Conservation (phyloP, 2,797 vertebrate genomes). For the Vipera ursinii region DNA sequence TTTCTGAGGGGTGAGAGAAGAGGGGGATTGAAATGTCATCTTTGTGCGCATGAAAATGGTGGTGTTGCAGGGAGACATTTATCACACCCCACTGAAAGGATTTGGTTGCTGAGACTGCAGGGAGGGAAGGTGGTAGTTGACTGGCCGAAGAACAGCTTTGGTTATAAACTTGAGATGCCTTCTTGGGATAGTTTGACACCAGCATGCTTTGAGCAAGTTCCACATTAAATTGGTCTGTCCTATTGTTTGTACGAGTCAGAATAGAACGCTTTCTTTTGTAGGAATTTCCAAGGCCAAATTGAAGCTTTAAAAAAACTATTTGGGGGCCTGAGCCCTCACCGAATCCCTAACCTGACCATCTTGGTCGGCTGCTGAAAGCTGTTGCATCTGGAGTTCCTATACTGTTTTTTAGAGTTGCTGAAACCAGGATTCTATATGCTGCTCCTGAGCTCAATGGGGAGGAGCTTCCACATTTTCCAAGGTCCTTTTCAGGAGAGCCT, state of each 20-base stretch:
- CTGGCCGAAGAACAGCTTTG: background rate
- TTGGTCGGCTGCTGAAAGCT: background rate
- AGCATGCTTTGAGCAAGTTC: background rate
- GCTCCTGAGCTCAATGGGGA: background rate
- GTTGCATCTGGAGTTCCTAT: background rate
- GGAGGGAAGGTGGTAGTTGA: background rate
- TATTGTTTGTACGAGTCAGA: background rate
- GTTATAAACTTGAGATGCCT: background rate
- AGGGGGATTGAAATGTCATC: conserved; percentile 72
- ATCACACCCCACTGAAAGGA: background rate
- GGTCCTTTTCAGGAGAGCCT: background rate
- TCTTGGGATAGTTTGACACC: background rate
- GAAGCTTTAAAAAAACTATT: background rate
- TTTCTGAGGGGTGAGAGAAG: conserved; percentile 90
- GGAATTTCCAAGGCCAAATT: background rate
- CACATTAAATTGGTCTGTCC: background rate
- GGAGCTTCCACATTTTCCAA: background rate
- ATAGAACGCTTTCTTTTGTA: background rate
- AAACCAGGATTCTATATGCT: background rate
- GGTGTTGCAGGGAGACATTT: background rate
- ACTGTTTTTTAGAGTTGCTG: background rate
- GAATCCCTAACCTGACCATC: background rate
- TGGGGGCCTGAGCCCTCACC: background rate
- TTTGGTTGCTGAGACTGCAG: background rate
- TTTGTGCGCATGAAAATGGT: conserved; percentile 55